Evolutionary conservation across 2,888 invertebrate species (phyloP), one percentile per base, ranked within the genome.

Genomic region (Gibbula magus): DNA sequence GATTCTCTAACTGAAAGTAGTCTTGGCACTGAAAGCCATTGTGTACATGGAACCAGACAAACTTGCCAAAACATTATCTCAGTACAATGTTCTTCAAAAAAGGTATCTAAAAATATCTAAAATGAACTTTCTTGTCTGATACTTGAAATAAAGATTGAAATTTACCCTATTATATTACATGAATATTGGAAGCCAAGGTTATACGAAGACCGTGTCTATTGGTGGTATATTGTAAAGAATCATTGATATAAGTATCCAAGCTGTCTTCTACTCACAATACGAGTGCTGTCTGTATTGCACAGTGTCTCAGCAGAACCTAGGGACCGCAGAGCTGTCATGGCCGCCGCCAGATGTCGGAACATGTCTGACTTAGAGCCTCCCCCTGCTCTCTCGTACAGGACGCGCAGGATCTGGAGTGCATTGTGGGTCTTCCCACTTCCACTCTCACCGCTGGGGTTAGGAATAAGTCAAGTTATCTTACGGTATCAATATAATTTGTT

Each of bases 311-410:
- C 98, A 54, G 97, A 96, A 85, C 97, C 97, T 82, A 98, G 95
- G 29, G 97, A 97, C 86, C 97, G 95, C 88, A 98, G 95, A 83
- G 98, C 98, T 83, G 98, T 98, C 94, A 98, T 97, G 75, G 98
- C 97, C 78, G 98, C 98, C 18, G 97, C 97, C 86, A 98, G 95
- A 93, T 98, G 98, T 94, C 98, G 98, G 94, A 97, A 98, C 70
- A 98, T 97, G 94, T 98, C 98, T 29, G 98, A 98, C 94, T 98
- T 97, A 3, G 97, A 96, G 75, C 98, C 98, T 88, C 98, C 98
- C 83, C 98, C 98, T 80, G 97, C 98, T 86, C 97, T 96, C 92
- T 97, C 97, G 94, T 98, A 98, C 91, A 98, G 94, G 92, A 98
- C 96, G 88, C 97, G 95, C 89, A 98, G 94, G 89, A 98, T 94